Base-by-base conservation (phyloP, 1,140 invertebrate species). In the Armadillidium nasatum region DNA sequence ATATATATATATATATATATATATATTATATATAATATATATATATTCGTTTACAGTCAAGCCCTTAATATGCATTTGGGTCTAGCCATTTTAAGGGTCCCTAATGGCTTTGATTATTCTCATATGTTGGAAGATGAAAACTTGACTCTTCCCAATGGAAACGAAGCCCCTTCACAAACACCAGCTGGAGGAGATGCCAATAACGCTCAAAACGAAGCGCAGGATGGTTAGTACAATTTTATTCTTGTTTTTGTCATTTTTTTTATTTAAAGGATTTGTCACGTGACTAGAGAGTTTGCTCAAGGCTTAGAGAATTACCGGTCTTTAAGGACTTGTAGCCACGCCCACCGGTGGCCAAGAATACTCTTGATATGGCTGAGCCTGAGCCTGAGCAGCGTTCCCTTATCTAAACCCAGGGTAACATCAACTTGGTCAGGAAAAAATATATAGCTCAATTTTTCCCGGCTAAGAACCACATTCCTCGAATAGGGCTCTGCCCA, bases 31-130 rank as follows among this genome's bases (percentile, higher is more conserved):
- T 10, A n/a, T 19, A 19, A 7, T 68, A 21, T 4, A 21, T 68
- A 68, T 68, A 23, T 68, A 68, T 4, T 15, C 4, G 6, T 11
- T 6, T 77, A 54, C 84, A 96, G 94, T 85, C 94, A 94, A 86
- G 93, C 95, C 0, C 88, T 98, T 79, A 95, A 98, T 85, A 89
- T 95, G 86, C 92, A 97, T 83, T 88, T 95, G 85, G 94, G 94
- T 9, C 89, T 98, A 43, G 93, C 92, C 10, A 90, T 99, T 76
- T 85, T 98, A 9, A 88, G 95, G 68, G 86, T 95, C 4, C 89
- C 90, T 73, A 90, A 92, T 78, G 94, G 95, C 0, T 87, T 96
- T 44, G 92, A 94, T 84, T 90, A 89, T 83, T 91, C 91, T 1
- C 79, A 80, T 45, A 87, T 84, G 43, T 81, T 87, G 7, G 84